phyloP scores from a whole-genome alignment of 2,113 vertebrate genomes.

The Glareola pratincola region DNA sequence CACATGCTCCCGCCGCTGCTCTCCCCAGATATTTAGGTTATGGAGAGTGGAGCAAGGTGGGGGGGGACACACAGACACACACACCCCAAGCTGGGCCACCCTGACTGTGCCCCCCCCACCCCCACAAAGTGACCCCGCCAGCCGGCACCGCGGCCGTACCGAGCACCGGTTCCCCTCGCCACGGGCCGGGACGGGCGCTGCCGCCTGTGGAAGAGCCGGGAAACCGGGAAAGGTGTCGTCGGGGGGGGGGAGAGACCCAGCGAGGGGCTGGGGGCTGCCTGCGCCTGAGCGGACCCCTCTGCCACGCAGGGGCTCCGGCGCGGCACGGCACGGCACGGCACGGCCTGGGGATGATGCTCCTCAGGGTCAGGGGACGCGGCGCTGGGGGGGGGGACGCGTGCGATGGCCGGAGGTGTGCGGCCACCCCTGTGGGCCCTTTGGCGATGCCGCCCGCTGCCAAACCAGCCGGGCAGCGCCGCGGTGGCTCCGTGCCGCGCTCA shows the following conservation, averaged over 20 bases:
- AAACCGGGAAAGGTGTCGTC: neutral
- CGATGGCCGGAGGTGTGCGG: accelerated
- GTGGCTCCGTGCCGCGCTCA: neutral
- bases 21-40: slow-evolving; percentile 28
- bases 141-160: neutral
- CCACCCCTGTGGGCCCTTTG: neutral
- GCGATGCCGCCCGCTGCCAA: neutral
- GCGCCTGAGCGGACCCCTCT: neutral
- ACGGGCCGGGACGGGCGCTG: neutral
- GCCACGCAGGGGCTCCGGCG: neutral
- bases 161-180: neutral
- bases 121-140: accelerated
- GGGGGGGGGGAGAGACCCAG: neutral
- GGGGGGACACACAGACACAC: too few species aligned
- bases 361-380: neutral
- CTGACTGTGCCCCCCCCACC: neutral
- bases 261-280: neutral
- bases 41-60: neutral
- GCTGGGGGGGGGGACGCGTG: neutral
- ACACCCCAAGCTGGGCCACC: neutral
- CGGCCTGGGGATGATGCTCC: neutral
- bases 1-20: neutral
- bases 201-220: neutral
- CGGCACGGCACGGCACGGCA: too few species aligned
- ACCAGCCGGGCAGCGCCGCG: neutral